phyloP scores from a whole-genome alignment of 30 jellyfish, hydroid and myxozoan genomes.

The Mastigias papua region DNA sequence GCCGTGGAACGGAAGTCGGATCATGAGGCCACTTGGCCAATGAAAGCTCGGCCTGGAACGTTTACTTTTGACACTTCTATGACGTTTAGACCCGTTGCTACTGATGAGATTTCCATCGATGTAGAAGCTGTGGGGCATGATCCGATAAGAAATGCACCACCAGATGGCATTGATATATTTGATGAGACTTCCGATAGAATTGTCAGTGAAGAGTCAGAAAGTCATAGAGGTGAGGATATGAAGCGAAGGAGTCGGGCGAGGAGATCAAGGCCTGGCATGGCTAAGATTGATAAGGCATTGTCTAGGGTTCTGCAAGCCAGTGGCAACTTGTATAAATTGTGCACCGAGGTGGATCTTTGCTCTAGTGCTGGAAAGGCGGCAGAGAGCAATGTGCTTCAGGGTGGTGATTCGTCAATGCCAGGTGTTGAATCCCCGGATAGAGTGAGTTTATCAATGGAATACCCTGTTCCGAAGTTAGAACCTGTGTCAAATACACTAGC shows the following conservation, averaged over 20 bases:
- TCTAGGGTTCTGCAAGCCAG: background rate
- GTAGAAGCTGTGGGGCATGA: background rate
- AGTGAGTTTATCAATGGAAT: background rate
- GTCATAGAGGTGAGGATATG: background rate
- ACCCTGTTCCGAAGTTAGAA: background rate
- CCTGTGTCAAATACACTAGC: background rate
- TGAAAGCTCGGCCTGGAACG: slow-evolving; percentile 36
- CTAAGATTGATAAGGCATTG: background rate
- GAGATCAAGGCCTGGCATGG: slow-evolving; percentile 4
- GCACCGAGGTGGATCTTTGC: background rate
- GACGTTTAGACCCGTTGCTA: background rate
- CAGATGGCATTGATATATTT: background rate
- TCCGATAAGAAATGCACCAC: background rate
- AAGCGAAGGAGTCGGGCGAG: background rate
- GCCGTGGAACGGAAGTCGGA: background rate
- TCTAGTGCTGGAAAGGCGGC: background rate
- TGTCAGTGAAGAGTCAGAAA: background rate
- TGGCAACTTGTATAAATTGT: background rate
- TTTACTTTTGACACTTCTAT: background rate
- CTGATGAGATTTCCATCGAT: background rate
- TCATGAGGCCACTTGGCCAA: slow-evolving; percentile 3
- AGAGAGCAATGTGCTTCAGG: background rate
- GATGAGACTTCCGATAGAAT: background rate
- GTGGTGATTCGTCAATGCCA: background rate
- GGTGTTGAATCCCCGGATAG: background rate